Evolutionary conservation across 1,140 invertebrate genomes (phyloP).

Genomic region (Drosophila albomicans): DNA sequence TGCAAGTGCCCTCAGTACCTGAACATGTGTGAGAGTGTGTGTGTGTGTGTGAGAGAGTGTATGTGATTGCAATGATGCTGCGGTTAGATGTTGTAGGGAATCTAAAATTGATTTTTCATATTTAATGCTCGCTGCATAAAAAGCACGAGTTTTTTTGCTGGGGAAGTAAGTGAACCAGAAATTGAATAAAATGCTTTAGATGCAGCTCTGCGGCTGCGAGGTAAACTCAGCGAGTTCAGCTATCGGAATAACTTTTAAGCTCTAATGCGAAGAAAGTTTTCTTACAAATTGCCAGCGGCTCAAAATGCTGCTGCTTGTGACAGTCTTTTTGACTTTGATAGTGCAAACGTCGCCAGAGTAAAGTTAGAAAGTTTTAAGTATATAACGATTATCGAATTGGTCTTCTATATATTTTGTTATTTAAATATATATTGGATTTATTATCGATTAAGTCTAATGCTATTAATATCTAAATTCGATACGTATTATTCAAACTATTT

Average conservation of each 20-base stretch:
- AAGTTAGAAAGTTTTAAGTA: too few relatives aligned
- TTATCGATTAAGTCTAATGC: too few relatives aligned
- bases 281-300: not conserved
- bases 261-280: not conserved
- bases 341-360: not conserved
- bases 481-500: too few relatives aligned
- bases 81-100: constrained; percentile 51
- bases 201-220: constrained; percentile 6
- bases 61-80: constrained; percentile 44
- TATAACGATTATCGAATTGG: too few relatives aligned
- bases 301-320: not conserved
- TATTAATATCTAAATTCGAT: too few relatives aligned
- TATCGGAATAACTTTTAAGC: not conserved
- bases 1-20: constrained; percentile 26
- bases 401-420: too few relatives aligned
- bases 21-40: constrained; percentile 15
- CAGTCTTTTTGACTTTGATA: not conserved
- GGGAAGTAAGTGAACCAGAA: constrained; percentile 10
- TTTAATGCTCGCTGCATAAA: constrained; percentile 48
- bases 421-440: too few relatives aligned
- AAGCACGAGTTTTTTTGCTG: not conserved
- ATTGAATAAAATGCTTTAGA: constrained; percentile 26
- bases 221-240: not conserved
- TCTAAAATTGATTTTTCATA: constrained; percentile 75
- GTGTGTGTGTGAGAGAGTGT: constrained; percentile 29